These are phyloP conservation scores for Drosophila nasuta DNA, from an alignment of 1,140 invertebrate genomes.

Conservation along the genomic window DNA sequence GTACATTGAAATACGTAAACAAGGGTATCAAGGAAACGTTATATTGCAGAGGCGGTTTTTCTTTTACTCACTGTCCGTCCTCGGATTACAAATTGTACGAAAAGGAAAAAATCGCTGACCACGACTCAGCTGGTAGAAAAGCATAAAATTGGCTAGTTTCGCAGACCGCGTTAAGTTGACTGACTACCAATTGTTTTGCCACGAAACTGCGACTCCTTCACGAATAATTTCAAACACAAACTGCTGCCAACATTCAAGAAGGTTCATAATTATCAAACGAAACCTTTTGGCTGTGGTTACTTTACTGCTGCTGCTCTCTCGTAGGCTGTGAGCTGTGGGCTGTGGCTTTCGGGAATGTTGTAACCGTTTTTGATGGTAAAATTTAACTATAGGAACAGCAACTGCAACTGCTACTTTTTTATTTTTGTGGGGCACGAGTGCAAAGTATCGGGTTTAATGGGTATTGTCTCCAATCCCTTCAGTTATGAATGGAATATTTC, in stretches of 20 bases:
- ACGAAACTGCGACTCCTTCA: conserved; percentile 72
- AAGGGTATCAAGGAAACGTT: conserved; percentile 3
- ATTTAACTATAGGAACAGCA: conserved; percentile 54
- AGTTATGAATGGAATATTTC: conserved; percentile 38
- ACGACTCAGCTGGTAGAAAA: conserved; percentile 62
- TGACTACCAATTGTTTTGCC: conserved; percentile 80
- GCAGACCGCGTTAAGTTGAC: conserved; percentile 78
- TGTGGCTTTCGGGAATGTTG: conserved; percentile 73
- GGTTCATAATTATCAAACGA: conserved; percentile 78
- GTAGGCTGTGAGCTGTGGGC: conserved; percentile 40
- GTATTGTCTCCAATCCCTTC: conserved; percentile 49
- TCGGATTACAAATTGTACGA: conserved; percentile 71
- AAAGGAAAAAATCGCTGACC: conserved; percentile 60
- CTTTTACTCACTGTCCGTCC: conserved; percentile 51
- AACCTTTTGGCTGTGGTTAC: conserved; percentile 24
- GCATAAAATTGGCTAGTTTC: conserved; percentile 75
- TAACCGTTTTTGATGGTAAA: conserved; percentile 52
- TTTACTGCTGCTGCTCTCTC: not conserved
- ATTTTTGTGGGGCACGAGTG: conserved; percentile 62
- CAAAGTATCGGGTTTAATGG: conserved; percentile 74
- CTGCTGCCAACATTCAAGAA: conserved; percentile 77
- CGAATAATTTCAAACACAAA: conserved; percentile 80
- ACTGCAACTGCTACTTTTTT: conserved; percentile 27
- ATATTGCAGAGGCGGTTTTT: not conserved
- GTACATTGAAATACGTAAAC: too few species aligned